Base-by-base conservation (phyloP, 2,888 invertebrate species). In the Panopea generosa region DNA sequence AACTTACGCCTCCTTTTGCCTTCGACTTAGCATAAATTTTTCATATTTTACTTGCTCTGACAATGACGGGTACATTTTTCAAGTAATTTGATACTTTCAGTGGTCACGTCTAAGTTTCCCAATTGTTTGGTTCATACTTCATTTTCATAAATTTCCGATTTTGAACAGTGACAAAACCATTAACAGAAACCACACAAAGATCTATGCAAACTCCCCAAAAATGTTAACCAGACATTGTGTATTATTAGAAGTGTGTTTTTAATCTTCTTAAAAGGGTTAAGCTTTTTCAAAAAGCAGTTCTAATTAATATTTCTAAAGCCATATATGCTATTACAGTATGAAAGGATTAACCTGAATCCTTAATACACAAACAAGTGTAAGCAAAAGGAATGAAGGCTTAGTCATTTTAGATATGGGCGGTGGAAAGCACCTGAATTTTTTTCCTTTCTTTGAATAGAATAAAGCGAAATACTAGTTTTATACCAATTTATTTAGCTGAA, bases 191-290 rank as follows among this genome's bases (percentile, higher is more conserved):
- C 45, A 45, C 40, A 40, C 45, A 45, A 45, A 20, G 16, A 20
- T 45, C 16, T 33, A n/a, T n/a, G 40, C 7, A 16, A 40, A 40
- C 7, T 7, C 40, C 16, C 16, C 20, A 45, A 45, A 20, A 45
- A 45, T 33, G 33, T 45, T 45, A 45, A 6, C 45, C n/a, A 45
- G 45, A n/a, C 45, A 45, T 45, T 9, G 20, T 45, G 45, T 45
- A 45, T 45, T 33, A 33, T 33, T 33, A 33, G 6, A 33, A 11
- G 4, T 7, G 4, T 33, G 33, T 11, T 33, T 20, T 20, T 45
- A 45, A 45, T 45, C 45, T 20, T 45, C 45, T 45, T 45, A 45
- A 45, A 45, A 45, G 45, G 45, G 6, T 18, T 20, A 18, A n/a
- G 7, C 6, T 20, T 45, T 16, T 4, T 20, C 9, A 45, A 18